Evolutionary conservation across 2,888 invertebrate genomes (phyloP).

Genomic region (Spodoptera picta): DNA sequence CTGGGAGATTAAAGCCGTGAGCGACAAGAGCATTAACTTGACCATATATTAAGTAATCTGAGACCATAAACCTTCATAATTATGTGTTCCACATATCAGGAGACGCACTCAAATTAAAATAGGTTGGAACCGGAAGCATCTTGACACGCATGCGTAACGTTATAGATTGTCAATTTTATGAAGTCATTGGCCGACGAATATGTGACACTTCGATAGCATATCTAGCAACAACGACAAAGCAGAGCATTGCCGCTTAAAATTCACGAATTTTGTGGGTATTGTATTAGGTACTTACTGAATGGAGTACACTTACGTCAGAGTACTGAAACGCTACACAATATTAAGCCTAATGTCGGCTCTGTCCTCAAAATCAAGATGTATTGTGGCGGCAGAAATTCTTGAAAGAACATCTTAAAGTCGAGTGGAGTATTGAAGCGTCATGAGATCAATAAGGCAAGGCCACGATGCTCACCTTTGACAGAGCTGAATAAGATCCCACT

Average conservation of each 20-base stretch:
- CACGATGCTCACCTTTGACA: slow-evolving; percentile 42
- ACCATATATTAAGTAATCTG: background rate
- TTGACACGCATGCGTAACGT: slow-evolving; percentile 47
- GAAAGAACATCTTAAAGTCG: too few relatives aligned
- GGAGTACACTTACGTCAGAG: too few relatives aligned
- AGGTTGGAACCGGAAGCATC: slow-evolving; percentile 35
- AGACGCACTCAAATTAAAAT: slow-evolving; percentile 7
- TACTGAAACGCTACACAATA: too few relatives aligned
- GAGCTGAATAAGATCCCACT: slow-evolving; percentile 25
- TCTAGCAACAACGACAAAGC: slow-evolving; percentile 30
- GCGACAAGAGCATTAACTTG: background rate
- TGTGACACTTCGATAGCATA: slow-evolving; percentile 40
- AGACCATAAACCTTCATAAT: background rate
- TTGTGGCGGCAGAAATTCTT: too few relatives aligned
- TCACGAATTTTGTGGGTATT: background rate
- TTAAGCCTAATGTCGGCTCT: too few relatives aligned
- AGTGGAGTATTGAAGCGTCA: too few relatives aligned
- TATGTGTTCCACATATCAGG: background rate
- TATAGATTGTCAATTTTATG: slow-evolving; percentile 55
- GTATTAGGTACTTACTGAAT: too few relatives aligned
- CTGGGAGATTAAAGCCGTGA: slow-evolving; percentile 6
- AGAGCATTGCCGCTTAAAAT: slow-evolving; percentile 6
- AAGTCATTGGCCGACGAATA: slow-evolving; percentile 53
- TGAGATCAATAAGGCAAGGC: slow-evolving; percentile 39
- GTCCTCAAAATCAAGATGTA: too few relatives aligned